Conservation (phyloP, 1,140 invertebrate genomes). For the Drosophila aff. region DNA sequence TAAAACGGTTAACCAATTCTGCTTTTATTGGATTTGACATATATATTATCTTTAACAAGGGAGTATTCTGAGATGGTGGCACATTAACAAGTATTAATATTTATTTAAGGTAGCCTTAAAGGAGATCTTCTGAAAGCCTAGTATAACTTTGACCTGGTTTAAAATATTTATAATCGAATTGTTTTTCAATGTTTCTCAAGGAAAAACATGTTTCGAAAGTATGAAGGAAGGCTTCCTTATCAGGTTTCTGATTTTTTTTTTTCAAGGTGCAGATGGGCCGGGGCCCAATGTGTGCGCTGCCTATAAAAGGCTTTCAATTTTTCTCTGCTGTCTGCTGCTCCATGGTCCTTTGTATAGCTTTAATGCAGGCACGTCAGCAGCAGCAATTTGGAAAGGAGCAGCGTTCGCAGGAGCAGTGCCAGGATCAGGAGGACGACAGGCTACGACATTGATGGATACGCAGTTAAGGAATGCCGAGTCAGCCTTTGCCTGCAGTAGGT, state of each 20-base stretch:
- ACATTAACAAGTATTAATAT: not conserved
- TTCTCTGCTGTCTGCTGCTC: conserved; percentile 36
- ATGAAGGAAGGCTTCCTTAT: not conserved
- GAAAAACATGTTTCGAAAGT: not conserved
- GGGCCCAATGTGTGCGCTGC: conserved; percentile 36
- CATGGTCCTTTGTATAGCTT: conserved; percentile 55
- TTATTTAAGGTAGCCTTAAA: too few relatives aligned
- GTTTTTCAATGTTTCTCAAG: not conserved
- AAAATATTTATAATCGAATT: not conserved
- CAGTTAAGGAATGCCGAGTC: conserved; percentile 77
- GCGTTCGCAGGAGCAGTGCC: conserved; percentile 1
- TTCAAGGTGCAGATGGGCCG: conserved; percentile 1
- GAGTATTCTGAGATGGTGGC: not conserved
- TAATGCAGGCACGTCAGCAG: conserved; percentile 80
- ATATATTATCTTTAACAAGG: not conserved
- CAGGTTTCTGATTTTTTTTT: conserved; percentile 1
- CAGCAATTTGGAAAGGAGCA: conserved; percentile 56
- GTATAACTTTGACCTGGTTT: not conserved
- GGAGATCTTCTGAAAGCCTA: not conserved
- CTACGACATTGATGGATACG: conserved; percentile 80
- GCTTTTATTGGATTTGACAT: conserved; percentile 2
- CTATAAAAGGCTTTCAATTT: conserved; percentile 80
- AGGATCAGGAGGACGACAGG: conserved; percentile 59
- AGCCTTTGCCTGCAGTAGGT: conserved; percentile 60
- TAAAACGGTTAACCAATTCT: conserved; percentile 5